Percentiles rank a stretch among this genome's conserved stretches.
Evolutionary conservation across 2,113 vertebrate genomes (phyloP).

Genomic region (Apeltes quadracus): DNA sequence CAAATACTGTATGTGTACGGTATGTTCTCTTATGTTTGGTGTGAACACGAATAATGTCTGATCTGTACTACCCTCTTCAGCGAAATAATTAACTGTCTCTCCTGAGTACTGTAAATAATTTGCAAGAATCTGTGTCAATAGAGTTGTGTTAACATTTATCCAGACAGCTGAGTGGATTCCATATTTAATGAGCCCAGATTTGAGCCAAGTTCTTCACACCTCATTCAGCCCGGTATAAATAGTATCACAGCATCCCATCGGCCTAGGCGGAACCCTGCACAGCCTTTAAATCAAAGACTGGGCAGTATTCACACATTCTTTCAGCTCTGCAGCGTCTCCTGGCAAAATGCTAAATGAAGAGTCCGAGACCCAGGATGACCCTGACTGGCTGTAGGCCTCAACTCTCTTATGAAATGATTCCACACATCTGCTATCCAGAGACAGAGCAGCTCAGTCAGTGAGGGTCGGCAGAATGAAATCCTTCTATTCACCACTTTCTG

Average conservation of each 20-base stretch:
- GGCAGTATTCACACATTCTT: constrained; percentile 75
- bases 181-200: not conserved
- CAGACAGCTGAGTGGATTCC: not conserved
- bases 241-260: constrained; percentile 52
- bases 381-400: constrained; percentile 38
- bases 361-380: constrained; percentile 64
- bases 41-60: not conserved
- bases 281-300: constrained; percentile 71
- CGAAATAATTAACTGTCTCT: not conserved
- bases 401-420: constrained; percentile 49
- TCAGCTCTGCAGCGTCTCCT: constrained; percentile 66
- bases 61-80: not conserved
- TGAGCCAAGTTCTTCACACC: constrained; percentile 53
- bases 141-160: no score
- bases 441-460: constrained; percentile 41
- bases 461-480: constrained; percentile 49
- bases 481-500: constrained; percentile 20
- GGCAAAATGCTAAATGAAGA: constrained; percentile 72
- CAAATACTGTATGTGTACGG: not conserved
- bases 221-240: constrained; percentile 69
- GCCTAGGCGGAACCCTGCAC: constrained; percentile 52
- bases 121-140: not conserved
- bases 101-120: not conserved
- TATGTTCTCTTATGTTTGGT: not conserved
- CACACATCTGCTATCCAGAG: constrained; percentile 67